Evolutionary conservation across 2,113 vertebrate genomes (phyloP).

Genomic region (Equus quagga): DNA sequence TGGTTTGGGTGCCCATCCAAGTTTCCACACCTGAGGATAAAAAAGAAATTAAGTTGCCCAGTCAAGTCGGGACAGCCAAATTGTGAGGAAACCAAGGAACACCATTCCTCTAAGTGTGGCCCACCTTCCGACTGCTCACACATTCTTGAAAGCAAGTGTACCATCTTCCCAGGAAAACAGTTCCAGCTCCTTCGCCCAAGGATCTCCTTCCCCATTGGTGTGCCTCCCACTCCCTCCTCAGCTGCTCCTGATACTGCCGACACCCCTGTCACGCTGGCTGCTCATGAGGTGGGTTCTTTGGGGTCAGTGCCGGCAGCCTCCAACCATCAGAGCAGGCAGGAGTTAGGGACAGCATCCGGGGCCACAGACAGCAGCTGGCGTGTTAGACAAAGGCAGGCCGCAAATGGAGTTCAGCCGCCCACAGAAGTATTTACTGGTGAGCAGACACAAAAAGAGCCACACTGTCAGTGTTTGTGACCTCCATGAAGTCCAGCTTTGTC

Average conservation of each 20-base stretch:
- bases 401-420: no score
- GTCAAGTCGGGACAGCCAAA: fast-evolving
- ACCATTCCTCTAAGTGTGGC: fast-evolving
- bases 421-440: fast-evolving
- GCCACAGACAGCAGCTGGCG: not conserved
- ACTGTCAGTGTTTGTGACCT: not conserved
- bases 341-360: not conserved
- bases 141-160: not conserved
- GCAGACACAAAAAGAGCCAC: not conserved
- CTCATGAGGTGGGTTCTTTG: not conserved
- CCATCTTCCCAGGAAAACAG: not conserved
- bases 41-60: fast-evolving
- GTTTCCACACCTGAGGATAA: slow-evolving; percentile 94
- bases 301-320: not conserved
- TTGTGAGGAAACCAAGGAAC: fast-evolving
- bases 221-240: not conserved
- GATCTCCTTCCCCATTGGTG: not conserved
- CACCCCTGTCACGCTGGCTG: no score
- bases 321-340: no score
- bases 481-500: no score
- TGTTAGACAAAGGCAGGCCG: not conserved
- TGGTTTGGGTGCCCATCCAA: slow-evolving; percentile 96
- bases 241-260: no score
- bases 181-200: not conserved
- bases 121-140: not conserved